Percentiles rank a stretch among this genome's conserved stretches.
Conservation (phyloP, 2,797 vertebrate species). For the Lemur catta region DNA sequence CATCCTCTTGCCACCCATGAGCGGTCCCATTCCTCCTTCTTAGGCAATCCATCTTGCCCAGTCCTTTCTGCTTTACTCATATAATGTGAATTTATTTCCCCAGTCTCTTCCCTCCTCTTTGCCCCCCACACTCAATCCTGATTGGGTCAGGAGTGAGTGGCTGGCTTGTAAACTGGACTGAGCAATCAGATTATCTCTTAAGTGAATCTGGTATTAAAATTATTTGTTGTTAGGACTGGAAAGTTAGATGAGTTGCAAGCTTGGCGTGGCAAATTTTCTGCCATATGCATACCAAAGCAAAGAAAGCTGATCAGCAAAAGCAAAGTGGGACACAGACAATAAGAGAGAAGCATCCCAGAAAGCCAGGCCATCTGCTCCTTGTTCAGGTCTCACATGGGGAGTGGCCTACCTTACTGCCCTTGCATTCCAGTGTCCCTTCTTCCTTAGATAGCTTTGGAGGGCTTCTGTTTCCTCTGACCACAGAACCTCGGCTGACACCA, state of each 20-base stretch:
- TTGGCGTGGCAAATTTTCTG: background rate
- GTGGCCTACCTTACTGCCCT: background rate
- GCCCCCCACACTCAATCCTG: background rate
- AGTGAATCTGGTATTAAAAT: background rate
- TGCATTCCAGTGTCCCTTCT: background rate
- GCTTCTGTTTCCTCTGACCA: background rate
- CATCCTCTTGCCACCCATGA: background rate
- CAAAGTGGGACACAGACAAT: background rate
- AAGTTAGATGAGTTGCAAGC: background rate
- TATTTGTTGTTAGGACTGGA: background rate
- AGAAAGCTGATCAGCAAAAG: background rate
- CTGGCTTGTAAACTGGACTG: background rate
- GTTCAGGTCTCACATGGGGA: background rate
- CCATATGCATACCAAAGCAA: background rate
- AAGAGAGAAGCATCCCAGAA: background rate
- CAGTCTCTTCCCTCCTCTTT: background rate
- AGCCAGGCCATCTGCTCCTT: fast-evolving
- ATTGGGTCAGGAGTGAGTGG: background rate
- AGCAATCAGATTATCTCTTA: background rate
- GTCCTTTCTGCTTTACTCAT: background rate
- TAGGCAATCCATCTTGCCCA: background rate
- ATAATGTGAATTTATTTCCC: background rate
- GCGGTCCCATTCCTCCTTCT: background rate
- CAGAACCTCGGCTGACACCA: background rate
- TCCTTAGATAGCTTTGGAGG: background rate